Percentiles rank a stretch among this genome's conserved stretches.
phyloP scores from a whole-genome alignment of 2,113 vertebrate species.

The Varanus komodoensis region DNA sequence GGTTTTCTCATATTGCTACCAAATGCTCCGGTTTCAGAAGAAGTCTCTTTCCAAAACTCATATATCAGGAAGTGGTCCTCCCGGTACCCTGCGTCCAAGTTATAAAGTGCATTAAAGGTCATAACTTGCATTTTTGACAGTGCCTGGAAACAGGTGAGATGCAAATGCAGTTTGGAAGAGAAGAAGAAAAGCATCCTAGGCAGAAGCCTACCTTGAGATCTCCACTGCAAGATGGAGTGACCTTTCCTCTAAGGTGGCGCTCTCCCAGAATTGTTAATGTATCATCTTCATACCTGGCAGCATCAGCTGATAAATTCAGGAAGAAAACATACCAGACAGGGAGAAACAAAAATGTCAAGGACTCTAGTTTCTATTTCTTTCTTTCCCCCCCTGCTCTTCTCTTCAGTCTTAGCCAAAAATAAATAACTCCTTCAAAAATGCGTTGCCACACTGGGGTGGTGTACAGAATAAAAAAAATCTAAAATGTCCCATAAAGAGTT shows the following conservation, averaged over 20 bases:
- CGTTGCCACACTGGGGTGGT: constrained; percentile 36
- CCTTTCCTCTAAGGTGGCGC: constrained; percentile 11
- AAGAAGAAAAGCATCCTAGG: constrained; percentile 8
- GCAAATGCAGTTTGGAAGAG: constrained; percentile 5
- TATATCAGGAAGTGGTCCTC: no score
- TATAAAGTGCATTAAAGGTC: no score
- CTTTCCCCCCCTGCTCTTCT: constrained; percentile 27
- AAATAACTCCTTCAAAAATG: constrained; percentile 19
- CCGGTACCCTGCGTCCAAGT: no score
- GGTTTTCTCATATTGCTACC: no score
- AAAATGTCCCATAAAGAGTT: constrained; percentile 28
- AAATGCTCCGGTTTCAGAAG: no score
- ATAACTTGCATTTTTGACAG: no score
- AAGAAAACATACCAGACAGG: constrained; percentile 29
- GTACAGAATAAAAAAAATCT: constrained; percentile 20
- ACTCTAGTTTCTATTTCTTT: constrained; percentile 15
- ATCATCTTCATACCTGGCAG: constrained; percentile 29
- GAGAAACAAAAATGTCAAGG: constrained; percentile 23
- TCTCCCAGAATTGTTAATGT: constrained; percentile 31
- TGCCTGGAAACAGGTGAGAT: no score
- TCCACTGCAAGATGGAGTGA: not conserved
- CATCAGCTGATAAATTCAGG: constrained; percentile 34
- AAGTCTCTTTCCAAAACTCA: no score
- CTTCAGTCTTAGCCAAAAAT: constrained; percentile 25
- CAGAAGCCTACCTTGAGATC: not conserved